These are phyloP conservation scores for Congeria kusceri DNA, from an alignment of 2,888 invertebrate species.

Conservation along the genomic window DNA sequence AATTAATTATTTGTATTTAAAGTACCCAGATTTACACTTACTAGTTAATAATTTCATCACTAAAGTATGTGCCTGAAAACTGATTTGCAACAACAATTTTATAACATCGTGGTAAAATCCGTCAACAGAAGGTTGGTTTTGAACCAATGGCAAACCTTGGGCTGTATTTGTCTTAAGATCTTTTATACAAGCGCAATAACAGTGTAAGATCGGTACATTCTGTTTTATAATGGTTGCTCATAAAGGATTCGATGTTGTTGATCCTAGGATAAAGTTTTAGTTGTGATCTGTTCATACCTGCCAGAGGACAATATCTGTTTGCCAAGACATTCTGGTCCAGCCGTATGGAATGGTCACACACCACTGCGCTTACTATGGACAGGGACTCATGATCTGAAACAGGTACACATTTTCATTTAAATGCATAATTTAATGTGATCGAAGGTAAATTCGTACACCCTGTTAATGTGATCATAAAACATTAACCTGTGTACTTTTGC, in stretches of 20 bases:
- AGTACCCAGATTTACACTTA: no score
- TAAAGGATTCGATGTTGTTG: not conserved
- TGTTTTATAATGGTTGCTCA: not conserved
- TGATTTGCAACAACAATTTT: no score
- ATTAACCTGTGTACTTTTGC: no score
- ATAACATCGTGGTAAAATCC: no score
- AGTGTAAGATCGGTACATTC: not conserved
- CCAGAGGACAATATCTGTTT: slow-evolving; percentile 29
- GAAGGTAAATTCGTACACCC: no score
- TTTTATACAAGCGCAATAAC: not conserved
- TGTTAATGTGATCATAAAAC: no score
- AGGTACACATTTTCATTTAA: no score
- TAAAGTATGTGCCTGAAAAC: no score
- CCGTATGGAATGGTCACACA: slow-evolving; percentile 43
- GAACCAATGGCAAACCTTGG: not conserved
- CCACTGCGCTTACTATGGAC: slow-evolving; percentile 13
- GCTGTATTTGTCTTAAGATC: not conserved
- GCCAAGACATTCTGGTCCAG: slow-evolving; percentile 38
- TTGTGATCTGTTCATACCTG: slow-evolving; percentile 13
- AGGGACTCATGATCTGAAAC: slow-evolving; percentile 38
- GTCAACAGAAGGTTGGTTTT: no score
- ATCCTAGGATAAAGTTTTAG: not conserved
- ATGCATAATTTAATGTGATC: not conserved
- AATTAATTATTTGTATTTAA: no score
- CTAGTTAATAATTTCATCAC: no score